Evolutionary conservation across 2,888 invertebrate species (phyloP), one percentile per base, ranked within the genome.

Genomic region (Drosophila anomalata): DNA sequence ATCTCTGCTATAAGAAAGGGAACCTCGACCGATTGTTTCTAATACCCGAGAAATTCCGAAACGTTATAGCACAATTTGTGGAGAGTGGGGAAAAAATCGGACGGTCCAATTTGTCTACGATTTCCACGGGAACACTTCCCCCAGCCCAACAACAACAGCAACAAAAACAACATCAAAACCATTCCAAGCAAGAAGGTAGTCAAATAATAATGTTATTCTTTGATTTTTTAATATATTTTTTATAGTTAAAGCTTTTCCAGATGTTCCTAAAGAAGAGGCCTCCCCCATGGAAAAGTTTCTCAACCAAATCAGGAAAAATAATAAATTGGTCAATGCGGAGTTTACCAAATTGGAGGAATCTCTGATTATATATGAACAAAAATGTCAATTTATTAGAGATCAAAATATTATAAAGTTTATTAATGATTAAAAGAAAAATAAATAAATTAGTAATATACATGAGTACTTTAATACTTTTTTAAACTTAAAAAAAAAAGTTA

Each of bases 1-100:
- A 90, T 54, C 75, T 90, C 0, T 90, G 90, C 42, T 90, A 79
- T 33, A 90, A 90, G 22, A 89, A 90, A 33, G 90, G 90, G 0
- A 90, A 90, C n/a, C 79, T 79, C 2, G 90, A 90, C 24, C 75
- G 90, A 1, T 73, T 90, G 12, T 82, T 90, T 29, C 53, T 90
- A 2, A 90, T 90, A 56, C 90, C 90, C 0, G 90, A 90, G 36
- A 83, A 79, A 39, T 90, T 90, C 48, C 78, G 90, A 0, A 74
- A 78, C 50, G 80, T 77, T 3, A 90, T 90, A 26, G 90, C 90
- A 0, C 79, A 88, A 61, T 90, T 90, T 57, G 90, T 90, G 0
- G 90, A 90, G 58, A 79, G 69, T 11, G 90, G 89, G 11, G 84
- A 76, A 9, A 89, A 78, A 63, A 54, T 66, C 5, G 66, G 77